phyloP scores from a whole-genome alignment of 1,140 invertebrate species.

The Chironomus striatipennis region DNA sequence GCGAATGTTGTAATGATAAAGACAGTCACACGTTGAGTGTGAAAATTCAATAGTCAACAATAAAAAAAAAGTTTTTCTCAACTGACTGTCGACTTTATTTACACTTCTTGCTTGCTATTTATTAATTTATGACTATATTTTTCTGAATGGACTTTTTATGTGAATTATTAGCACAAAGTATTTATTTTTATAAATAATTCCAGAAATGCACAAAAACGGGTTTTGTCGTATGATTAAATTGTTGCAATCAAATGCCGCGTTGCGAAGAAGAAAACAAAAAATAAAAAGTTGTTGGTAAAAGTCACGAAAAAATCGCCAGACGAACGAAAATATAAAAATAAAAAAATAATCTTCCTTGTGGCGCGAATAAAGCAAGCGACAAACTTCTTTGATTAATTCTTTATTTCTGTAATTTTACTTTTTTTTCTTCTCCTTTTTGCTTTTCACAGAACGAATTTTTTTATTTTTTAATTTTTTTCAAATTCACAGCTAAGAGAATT shows the following conservation, averaged over 20 bases:
- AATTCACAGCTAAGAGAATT: not conserved
- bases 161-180: not conserved
- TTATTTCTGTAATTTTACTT: not conserved
- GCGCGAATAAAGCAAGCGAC: not conserved
- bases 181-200: not conserved
- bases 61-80: no score
- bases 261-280: not conserved
- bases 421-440: not conserved
- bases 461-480: not conserved
- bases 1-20: no score
- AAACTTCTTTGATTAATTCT: constrained; percentile 11
- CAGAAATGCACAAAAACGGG: not conserved
- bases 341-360: not conserved
- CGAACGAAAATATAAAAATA: not conserved
- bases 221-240: not conserved
- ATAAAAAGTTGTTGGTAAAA: not conserved
- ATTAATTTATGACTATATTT: not conserved
- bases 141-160: not conserved
- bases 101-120: not conserved
- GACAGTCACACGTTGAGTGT: no score
- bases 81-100: not conserved
- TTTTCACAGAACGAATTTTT: constrained; percentile 8
- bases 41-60: no score
- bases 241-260: not conserved
- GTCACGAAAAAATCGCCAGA: constrained; percentile 6